Percentiles rank a stretch among this genome's conserved stretches.
Evolutionary conservation across 2,888 invertebrate genomes (phyloP).

Genomic region (Fissipunctia ypsillon): DNA sequence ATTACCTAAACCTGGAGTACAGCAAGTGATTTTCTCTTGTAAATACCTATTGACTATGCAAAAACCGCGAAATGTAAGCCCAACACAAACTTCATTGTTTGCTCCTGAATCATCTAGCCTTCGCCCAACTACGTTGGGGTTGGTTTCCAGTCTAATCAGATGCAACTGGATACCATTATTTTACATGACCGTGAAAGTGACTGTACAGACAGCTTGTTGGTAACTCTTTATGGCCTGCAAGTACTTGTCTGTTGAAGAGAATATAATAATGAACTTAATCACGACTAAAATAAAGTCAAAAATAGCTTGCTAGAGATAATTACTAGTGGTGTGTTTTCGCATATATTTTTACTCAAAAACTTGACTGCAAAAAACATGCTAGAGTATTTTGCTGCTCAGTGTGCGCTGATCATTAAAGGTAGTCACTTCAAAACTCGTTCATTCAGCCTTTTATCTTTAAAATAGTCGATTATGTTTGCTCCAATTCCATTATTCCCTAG

Average conservation of each 20-base stretch:
- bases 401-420: background rate
- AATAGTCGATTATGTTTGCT: background rate
- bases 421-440: slow-evolving; percentile 2
- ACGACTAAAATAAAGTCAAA: background rate
- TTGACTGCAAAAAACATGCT: background rate
- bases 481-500: background rate
- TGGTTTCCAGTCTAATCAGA: background rate
- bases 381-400: background rate
- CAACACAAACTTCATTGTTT: slow-evolving; percentile 1
- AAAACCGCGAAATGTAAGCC: background rate
- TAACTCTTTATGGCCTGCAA: slow-evolving; percentile 79
- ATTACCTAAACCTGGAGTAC: too few species aligned
- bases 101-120: background rate
- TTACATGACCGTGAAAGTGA: slow-evolving; percentile 72
- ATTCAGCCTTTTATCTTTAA: slow-evolving; percentile 7
- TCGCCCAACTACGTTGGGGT: background rate
- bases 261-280: background rate
- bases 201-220: slow-evolving; percentile 78
- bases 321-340: background rate
- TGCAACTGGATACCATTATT: background rate
- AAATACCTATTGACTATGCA: background rate
- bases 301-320: background rate
- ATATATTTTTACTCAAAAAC: background rate
- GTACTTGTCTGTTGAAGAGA: slow-evolving; percentile 75
- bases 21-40: slow-evolving; percentile 7